phyloP scores from a whole-genome alignment of 2,797 vertebrate genomes.

The Halcyon badia region DNA sequence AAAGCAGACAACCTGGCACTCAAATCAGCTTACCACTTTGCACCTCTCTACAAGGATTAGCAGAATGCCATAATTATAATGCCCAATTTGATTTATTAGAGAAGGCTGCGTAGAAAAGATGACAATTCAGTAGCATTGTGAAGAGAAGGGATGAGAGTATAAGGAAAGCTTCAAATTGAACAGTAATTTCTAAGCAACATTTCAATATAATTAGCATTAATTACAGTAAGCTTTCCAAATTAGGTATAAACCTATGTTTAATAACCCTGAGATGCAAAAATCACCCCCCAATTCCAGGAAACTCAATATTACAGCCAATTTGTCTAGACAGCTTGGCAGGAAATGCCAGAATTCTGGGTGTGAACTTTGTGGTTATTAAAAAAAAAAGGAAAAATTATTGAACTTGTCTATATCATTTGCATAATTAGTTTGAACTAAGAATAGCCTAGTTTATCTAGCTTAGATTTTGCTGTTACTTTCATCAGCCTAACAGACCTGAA shows the following conservation, averaged over 20 bases:
- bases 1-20: conserved; percentile 72
- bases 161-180: conserved; percentile 49
- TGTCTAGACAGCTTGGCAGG: conserved; percentile 65
- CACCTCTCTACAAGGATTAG: conserved; percentile 64
- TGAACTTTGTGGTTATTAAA: conserved; percentile 39
- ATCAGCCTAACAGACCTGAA: not conserved
- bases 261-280: conserved; percentile 49
- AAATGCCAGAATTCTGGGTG: conserved; percentile 49
- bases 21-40: conserved; percentile 64
- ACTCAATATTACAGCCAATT: conserved; percentile 24
- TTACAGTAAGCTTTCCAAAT: conserved; percentile 63
- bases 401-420: conserved; percentile 16
- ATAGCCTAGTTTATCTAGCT: conserved; percentile 6
- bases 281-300: conserved; percentile 33
- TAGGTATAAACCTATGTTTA: conserved; percentile 45
- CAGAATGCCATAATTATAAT: conserved; percentile 69
- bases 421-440: conserved; percentile 44
- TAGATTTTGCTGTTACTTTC: conserved; percentile 7
- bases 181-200: conserved; percentile 40
- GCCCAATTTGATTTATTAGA: conserved; percentile 72
- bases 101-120: conserved; percentile 25
- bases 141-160: conserved; percentile 3
- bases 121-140: conserved; percentile 34
- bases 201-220: conserved; percentile 66
- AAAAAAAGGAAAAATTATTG: conserved; percentile 26